Base-by-base conservation (phyloP, 2,113 vertebrate genomes). In the Lates calcarifer region DNA sequence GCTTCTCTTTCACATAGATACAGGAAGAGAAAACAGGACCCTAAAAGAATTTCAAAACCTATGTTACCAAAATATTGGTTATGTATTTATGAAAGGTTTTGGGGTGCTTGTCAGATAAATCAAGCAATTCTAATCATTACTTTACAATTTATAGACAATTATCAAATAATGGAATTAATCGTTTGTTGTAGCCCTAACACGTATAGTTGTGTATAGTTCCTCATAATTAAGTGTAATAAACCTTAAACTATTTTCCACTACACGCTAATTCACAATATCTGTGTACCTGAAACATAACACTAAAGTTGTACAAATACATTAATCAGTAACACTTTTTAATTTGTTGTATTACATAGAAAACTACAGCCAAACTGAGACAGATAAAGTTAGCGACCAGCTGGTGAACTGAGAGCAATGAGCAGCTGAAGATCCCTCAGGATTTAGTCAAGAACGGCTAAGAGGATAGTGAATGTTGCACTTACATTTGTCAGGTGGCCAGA, bases 11-110 rank as follows among this genome's bases (percentile, higher is more conserved):
- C 28, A 43, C 7, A 47, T 51, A 81, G 35, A 45, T n/a, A 37
- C 4, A 31, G 63, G n/a, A 37, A 15, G 49, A 35, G n/a, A 55
- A 13, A 20, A 26, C 9, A 17, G 35, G 20, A 56, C 37, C 45
- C 4, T 37, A 3, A 69, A 55, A 20, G 13, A 61, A 39, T 18
- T 33, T 57, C 51, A 51, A 53, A 43, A 55, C 10, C 8, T 45
- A 17, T 22, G 57, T 83, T 64, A 77, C 67, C 56, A 64, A 66
- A 62, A 5, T 61, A n/a, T 47, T 17, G 5, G 57, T 82, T 26
- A 3, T 41, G 3, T 67, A n/a, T 69, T 57, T 26, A 26, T 33
- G 4, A 71, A 58, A 65, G n/a, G 43, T 45, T 4, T 3, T 5
- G 41, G 4, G 39, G 11, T 8, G 12, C 39, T 41, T 6, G 5